Evolutionary conservation across 2,888 invertebrate species (phyloP), one percentile per base, ranked within the genome.

Genomic region (Troides oblongomaculatus): DNA sequence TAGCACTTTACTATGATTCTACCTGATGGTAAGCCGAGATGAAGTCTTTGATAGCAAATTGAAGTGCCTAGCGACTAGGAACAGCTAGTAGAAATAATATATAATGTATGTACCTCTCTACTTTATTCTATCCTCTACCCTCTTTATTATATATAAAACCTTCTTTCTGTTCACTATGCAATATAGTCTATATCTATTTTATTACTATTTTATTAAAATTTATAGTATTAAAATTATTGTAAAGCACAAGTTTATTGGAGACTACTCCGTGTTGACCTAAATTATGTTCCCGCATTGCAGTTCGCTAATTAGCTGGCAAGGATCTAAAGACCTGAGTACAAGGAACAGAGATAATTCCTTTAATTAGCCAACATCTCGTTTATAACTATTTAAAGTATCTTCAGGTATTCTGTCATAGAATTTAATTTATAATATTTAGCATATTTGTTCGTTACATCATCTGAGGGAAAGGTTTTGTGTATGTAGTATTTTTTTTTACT

Each of bases 261-360:
- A 18, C n/a, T 7, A n/a, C n/a, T 36, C 43, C 46, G 14, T 46
- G 25, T n/a, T 57, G 71, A 71, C 71, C 68, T 66, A 62, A 66
- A 53, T 69, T 65, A 57, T 61, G n/a, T 50, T 60, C n/a, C 30
- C 62, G 62, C 68, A 66, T 25, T 65, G 59, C 43, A 68, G 65
- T 23, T 63, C 43, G 61, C 61, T 65, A 68, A 69, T 69, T 69
- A 69, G 30, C 46, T 46, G 64, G 43, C 56, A 30, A 69, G 60
- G 60, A 50, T 64, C 64, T 21, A 53, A 59, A 60, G 59, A 60
- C 53, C 63, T 64, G 60, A 60, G 66, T 57, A 60, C 53, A 64
- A 63, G 39, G 60, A 59, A 68, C 59, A 56, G 50, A 23, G 18
- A 53, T 59, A 64, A 64, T 64, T 53, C 6, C 18, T 61, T 43